Evolutionary conservation across 2,113 vertebrate species (phyloP).

Genomic region (Vombatus ursinus): DNA sequence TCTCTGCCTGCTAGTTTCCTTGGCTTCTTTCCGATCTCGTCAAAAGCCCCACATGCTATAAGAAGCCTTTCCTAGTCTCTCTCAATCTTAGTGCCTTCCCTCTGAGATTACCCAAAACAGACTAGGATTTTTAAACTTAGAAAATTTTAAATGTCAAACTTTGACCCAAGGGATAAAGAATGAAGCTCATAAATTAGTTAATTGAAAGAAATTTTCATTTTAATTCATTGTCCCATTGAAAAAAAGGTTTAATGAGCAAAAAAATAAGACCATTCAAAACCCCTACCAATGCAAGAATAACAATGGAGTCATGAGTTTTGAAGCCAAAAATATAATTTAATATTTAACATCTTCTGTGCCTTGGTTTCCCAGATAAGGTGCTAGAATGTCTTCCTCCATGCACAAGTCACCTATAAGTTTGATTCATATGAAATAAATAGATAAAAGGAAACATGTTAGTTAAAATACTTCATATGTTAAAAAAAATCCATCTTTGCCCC

Average conservation of each 20-base stretch:
- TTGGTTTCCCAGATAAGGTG: neutral
- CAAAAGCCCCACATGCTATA: neutral
- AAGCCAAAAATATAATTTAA: neutral
- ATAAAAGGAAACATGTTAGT: neutral
- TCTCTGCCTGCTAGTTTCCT: neutral
- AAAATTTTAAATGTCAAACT: neutral
- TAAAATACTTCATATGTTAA: neutral
- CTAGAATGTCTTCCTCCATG: neutral
- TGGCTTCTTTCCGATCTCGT: neutral
- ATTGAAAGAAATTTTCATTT: neutral
- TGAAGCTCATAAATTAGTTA: neutral
- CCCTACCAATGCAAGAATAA: neutral
- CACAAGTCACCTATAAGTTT: neutral
- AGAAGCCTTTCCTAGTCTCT: neutral
- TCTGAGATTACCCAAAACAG: neutral
- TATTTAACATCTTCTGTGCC: neutral
- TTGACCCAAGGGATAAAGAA: neutral
- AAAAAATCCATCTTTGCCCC: neutral
- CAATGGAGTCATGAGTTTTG: neutral
- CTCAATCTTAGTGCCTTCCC: neutral
- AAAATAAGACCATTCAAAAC: neutral
- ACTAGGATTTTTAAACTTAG: neutral
- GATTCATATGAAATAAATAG: neutral
- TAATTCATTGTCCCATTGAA: neutral
- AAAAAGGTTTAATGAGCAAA: neutral